These are phyloP conservation scores for Lucilia cuprina DNA, from an alignment of 1,140 invertebrate genomes.

Conservation along the genomic window DNA sequence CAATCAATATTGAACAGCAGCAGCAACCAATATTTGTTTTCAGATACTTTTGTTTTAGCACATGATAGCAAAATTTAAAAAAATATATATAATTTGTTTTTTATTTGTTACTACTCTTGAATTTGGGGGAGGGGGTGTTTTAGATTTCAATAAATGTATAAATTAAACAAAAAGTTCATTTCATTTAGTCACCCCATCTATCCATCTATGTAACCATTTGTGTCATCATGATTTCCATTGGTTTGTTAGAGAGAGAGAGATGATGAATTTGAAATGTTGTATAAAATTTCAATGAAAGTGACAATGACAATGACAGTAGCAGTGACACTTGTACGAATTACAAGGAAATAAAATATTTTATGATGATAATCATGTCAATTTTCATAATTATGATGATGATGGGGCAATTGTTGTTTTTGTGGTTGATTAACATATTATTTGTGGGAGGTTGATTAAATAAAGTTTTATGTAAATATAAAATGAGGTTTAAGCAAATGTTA, in stretches of 20 bases:
- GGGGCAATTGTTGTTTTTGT: background rate
- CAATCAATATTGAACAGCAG: background rate
- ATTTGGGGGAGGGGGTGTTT: background rate
- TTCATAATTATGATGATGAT: background rate
- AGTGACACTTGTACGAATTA: conserved; percentile 19
- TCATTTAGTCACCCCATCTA: background rate
- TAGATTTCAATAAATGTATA: background rate
- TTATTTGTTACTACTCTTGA: background rate
- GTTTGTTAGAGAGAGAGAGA: background rate
- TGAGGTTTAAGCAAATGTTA: no score
- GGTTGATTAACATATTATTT: background rate
- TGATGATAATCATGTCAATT: background rate
- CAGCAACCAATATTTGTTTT: background rate
- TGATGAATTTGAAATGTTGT: background rate
- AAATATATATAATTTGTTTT: background rate
- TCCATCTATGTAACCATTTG: background rate
- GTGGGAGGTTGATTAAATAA: background rate
- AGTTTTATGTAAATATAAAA: no score
- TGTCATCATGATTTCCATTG: background rate
- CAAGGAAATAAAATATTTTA: background rate
- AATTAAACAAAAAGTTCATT: background rate
- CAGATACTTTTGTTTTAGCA: background rate
- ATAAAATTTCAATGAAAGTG: conserved; percentile 18
- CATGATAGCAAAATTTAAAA: background rate
- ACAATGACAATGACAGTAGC: conserved; percentile 6